Conservation (phyloP, 2,797 vertebrate genomes). For the Aplochiton taeniatus region DNA sequence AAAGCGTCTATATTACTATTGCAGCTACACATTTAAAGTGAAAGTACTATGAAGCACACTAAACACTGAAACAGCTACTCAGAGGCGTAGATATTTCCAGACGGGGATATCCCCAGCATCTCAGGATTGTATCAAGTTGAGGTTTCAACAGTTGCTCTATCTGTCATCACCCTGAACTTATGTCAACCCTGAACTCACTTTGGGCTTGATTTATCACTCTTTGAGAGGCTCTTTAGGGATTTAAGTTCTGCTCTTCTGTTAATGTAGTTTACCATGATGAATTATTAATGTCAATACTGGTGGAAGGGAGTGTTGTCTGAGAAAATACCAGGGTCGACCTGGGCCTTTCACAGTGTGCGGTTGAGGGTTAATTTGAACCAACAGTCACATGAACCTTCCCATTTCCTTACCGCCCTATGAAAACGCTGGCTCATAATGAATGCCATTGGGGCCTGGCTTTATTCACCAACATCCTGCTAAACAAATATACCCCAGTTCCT, state of each 20-base stretch:
- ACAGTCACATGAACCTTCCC: slow-evolving; percentile 50
- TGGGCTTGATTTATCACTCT: slow-evolving; percentile 23
- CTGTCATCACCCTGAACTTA: neutral
- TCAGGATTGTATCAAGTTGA: too few species aligned
- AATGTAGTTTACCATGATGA: slow-evolving; percentile 51
- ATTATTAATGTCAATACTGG: slow-evolving; percentile 53
- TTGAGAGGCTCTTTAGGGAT: neutral
- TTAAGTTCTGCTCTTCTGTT: slow-evolving; percentile 25
- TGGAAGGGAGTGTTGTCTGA: slow-evolving; percentile 55
- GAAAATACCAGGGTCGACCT: slow-evolving; percentile 56
- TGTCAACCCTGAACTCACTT: slow-evolving; percentile 10
- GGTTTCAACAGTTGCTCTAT: neutral
- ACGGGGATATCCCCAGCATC: too few species aligned
- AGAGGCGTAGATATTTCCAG: too few species aligned
- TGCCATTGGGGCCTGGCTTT: slow-evolving; percentile 43
- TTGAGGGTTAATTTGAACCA: slow-evolving; percentile 64
- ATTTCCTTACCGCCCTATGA: slow-evolving; percentile 41
- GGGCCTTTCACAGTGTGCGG: slow-evolving; percentile 23
- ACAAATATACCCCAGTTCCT: slow-evolving; percentile 43
- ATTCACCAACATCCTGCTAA: slow-evolving; percentile 56
- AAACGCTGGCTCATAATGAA: slow-evolving; percentile 34
- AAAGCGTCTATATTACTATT: too few species aligned
- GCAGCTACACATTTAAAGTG: too few species aligned
- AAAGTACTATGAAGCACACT: too few species aligned
- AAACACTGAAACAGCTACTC: too few species aligned